Percentiles rank a stretch among this genome's conserved stretches.
phyloP scores from a whole-genome alignment of 2,113 vertebrate species.

The Phyllostomus discolor region DNA sequence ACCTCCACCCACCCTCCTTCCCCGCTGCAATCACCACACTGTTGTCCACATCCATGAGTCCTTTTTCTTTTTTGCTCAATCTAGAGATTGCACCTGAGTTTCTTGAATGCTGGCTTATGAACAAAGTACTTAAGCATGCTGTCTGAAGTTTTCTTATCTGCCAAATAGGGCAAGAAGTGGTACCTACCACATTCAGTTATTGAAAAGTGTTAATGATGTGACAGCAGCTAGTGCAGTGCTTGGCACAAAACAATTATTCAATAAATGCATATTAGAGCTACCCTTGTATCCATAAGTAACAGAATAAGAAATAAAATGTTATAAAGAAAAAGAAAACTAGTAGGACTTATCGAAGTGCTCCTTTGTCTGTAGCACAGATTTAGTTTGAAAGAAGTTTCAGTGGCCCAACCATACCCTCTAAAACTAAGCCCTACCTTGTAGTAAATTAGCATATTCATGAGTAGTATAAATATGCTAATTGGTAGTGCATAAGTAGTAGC shows the following conservation, averaged over 20 bases:
- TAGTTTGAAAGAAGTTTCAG: conserved; percentile 16
- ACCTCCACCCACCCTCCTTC: too few relatives aligned
- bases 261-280: conserved; percentile 11
- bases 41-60: too few relatives aligned
- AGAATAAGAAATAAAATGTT: conserved; percentile 19
- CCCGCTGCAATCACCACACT: too few relatives aligned
- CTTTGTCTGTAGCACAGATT: conserved; percentile 1
- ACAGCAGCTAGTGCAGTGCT: not conserved
- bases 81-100: not conserved
- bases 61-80: too few relatives aligned
- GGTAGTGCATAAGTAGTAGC: conserved; percentile 8
- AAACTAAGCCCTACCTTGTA: conserved; percentile 25
- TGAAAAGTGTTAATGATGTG: not conserved
- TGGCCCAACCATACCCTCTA: not conserved
- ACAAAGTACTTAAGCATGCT: not conserved
- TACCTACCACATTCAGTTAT: not conserved
- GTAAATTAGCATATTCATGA: conserved; percentile 55
- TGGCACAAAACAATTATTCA: conserved; percentile 23
- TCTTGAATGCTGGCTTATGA: conserved; percentile 7
- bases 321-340: conserved; percentile 18
- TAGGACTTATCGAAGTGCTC: not conserved
- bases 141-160: not conserved
- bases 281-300: conserved; percentile 4
- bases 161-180: conserved; percentile 11
- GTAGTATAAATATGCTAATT: conserved; percentile 41